A percentile compares a stretch with the other conserved stretches of the same genome.
Conservation (phyloP, 2,888 invertebrate species). For the Acrobasis suavella region DNA sequence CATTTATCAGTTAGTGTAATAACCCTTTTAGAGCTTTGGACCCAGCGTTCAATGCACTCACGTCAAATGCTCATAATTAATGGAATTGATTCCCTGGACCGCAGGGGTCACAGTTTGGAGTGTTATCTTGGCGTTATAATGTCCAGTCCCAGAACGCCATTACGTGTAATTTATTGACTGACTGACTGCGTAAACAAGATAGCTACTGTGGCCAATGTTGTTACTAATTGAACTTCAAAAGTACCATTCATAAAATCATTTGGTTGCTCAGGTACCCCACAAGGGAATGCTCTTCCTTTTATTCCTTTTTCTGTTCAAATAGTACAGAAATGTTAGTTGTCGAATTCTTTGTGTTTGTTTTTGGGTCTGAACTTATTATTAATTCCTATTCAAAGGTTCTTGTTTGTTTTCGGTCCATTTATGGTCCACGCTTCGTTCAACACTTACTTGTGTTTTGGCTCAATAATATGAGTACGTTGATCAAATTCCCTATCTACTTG, state of each 20-base stretch:
- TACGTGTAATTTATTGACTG: slow-evolving; percentile 1
- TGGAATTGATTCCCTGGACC: slow-evolving; percentile 38
- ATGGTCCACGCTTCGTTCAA: too few relatives aligned
- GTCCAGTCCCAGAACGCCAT: slow-evolving; percentile 4
- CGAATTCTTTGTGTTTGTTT: too few relatives aligned
- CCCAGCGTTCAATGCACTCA: slow-evolving; percentile 17
- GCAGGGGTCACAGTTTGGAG: slow-evolving; percentile 46
- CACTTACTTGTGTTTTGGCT: too few relatives aligned
- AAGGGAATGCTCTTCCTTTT: too few relatives aligned
- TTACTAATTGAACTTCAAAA: neutral
- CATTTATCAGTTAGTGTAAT: slow-evolving; percentile 14
- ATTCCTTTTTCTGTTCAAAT: too few relatives aligned
- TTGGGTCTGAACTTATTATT: too few relatives aligned
- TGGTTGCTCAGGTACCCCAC: too few relatives aligned
- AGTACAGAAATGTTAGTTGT: too few relatives aligned
- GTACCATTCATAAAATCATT: neutral
- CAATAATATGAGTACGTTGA: too few relatives aligned
- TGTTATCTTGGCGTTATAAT: slow-evolving; percentile 41
- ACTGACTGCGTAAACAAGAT: slow-evolving; percentile 12
- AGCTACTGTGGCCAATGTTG: neutral
- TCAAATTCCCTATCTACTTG: neutral
- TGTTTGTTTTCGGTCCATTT: too few relatives aligned
- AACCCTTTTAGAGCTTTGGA: slow-evolving; percentile 19
- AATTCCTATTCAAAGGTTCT: too few relatives aligned
- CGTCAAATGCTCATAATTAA: slow-evolving; percentile 32